Evolutionary conservation across 1,140 invertebrate species (phyloP).

Genomic region (Hycleus phaleratus): DNA sequence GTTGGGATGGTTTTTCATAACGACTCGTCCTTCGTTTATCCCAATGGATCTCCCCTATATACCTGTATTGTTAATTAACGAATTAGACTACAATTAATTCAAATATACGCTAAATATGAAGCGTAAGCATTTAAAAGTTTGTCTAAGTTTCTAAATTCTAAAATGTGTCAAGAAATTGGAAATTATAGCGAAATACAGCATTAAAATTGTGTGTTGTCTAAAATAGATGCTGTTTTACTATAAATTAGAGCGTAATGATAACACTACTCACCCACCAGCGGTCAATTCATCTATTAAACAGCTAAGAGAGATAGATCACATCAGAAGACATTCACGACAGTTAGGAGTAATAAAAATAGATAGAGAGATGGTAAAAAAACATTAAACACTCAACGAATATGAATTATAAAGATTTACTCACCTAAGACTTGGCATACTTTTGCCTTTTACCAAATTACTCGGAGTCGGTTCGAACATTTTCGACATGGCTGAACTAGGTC

Average conservation of each 20-base stretch:
- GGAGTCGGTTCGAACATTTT: conserved; percentile 50
- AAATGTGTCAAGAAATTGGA: no score
- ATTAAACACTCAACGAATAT: conserved; percentile 1
- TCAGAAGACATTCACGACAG: conserved; percentile 28
- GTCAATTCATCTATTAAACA: conserved; percentile 80
- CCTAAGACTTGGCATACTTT: conserved; percentile 93
- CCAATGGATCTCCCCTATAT: conserved; percentile 52
- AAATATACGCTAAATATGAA: neutral
- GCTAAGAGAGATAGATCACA: conserved; percentile 55
- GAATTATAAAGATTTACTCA: conserved; percentile 40
- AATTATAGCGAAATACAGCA: no score
- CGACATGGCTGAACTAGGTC: conserved; percentile 57
- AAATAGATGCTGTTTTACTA: no score
- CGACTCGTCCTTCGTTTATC: conserved; percentile 44
- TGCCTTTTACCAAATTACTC: conserved; percentile 80
- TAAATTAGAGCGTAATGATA: no score
- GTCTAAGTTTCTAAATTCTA: no score
- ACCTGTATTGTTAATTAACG: conserved; percentile 40
- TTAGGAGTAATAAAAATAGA: neutral
- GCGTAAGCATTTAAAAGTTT: no score
- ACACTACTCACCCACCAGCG: conserved; percentile 66
- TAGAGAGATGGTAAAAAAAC: neutral
- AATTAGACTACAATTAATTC: neutral
- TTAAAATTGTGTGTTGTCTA: no score
- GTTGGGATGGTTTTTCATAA: conserved; percentile 20